These are phyloP conservation scores for Limnephilus rhombicus DNA, from an alignment of 2,888 invertebrate genomes.

Conservation along the genomic window DNA sequence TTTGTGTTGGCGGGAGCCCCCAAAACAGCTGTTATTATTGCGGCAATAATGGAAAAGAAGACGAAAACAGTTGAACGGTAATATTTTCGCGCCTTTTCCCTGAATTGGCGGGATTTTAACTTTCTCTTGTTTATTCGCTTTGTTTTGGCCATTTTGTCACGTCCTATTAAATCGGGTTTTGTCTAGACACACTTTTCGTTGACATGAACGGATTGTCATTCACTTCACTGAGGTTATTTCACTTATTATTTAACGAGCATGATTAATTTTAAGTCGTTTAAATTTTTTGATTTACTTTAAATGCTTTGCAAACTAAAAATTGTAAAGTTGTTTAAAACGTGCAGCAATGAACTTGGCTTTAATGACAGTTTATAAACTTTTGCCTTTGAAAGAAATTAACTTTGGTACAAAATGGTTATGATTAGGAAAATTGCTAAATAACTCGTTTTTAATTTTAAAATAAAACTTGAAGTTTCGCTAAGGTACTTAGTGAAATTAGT, in stretches of 20 bases:
- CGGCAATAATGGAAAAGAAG: not conserved
- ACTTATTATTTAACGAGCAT: not conserved
- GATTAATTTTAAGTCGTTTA: not conserved
- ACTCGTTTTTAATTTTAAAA: not conserved
- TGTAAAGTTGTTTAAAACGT: not conserved
- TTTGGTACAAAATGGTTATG: not conserved
- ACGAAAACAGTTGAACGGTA: not conserved
- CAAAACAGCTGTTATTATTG: not conserved
- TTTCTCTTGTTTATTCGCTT: not conserved
- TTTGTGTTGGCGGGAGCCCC: slow-evolving; percentile 47
- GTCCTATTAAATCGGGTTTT: not conserved
- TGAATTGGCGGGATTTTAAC: not conserved
- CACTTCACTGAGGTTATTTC: not conserved
- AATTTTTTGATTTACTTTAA: not conserved
- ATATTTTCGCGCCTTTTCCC: slow-evolving; percentile 16
- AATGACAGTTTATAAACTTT: not conserved
- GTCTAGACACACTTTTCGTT: not conserved
- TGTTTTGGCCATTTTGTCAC: slow-evolving; percentile 7
- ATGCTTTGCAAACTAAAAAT: not conserved
- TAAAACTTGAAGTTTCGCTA: not conserved
- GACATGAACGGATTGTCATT: not conserved
- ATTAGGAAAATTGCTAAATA: not conserved
- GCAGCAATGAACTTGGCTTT: not conserved
- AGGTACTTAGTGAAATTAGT: no score
- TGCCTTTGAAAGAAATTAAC: not conserved